Evolutionary conservation across 2,113 vertebrate species (phyloP).

Genomic region (Ophthalmolycus amberensis): DNA sequence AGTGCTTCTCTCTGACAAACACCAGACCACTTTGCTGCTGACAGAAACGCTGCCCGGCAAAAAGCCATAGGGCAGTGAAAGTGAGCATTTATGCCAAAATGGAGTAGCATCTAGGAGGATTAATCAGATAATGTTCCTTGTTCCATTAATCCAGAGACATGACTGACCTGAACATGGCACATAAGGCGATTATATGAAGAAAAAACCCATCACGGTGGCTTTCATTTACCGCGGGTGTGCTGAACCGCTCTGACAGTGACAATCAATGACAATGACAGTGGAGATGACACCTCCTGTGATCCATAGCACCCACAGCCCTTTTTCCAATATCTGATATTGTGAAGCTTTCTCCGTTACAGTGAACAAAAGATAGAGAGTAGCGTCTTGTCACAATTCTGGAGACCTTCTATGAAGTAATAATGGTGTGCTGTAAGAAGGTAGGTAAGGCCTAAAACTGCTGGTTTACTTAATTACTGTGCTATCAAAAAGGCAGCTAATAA

Average conservation of each 20-base stretch:
- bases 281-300: constrained; percentile 52
- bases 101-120: background rate
- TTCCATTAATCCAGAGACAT: background rate
- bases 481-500: background rate
- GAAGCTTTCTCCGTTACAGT: constrained; percentile 8
- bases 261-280: constrained; percentile 60
- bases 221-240: constrained; percentile 30
- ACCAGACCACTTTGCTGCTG: background rate
- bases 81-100: background rate
- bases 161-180: constrained; percentile 7
- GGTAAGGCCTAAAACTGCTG: background rate
- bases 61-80: background rate
- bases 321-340: constrained; percentile 40
- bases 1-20: constrained; percentile 37
- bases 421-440: background rate
- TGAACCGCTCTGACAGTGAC: constrained; percentile 59
- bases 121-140: background rate
- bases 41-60: background rate
- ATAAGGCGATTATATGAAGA: background rate
- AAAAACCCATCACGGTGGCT: constrained; percentile 7
- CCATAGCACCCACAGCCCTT: constrained; percentile 23
- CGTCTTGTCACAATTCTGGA: background rate
- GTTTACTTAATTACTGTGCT: background rate
- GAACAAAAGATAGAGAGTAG: constrained; percentile 5
- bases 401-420: background rate